Evolutionary conservation across 2,888 invertebrate species (phyloP), one percentile per base, ranked within the genome.

Genomic region (Sinopyrophorus schimmeli): DNA sequence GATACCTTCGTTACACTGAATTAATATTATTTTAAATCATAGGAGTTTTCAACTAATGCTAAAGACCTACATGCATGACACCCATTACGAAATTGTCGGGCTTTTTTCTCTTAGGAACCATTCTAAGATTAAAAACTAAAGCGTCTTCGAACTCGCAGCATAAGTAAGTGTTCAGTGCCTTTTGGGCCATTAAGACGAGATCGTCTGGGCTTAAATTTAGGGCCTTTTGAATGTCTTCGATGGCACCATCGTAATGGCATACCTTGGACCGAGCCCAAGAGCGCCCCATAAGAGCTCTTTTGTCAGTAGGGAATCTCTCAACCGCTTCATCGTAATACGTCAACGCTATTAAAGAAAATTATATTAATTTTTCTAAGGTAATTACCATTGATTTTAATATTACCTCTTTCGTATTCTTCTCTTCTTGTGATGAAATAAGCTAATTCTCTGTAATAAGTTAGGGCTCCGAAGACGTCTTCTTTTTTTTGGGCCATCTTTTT

Each of bases 261-360:
- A 77, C 74, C 66, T 81, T 80, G 1, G 77, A 75, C 15, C 77
- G 65, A 3, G 79, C 77, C 57, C 74, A 66, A 53, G 80, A 77
- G 30, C 81, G 71, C 0, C 80, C 81, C 18, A 80, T 70, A 14
- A 81, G 65, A 0, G 80, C 76, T 37, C 75, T 72, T 9, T 77
- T 76, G 59, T 81, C 80, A 18, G 73, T 54, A 2, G 72, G 72
- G 1, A 65, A 65, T 40, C 65, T 64, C 20, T 54, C 54, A 5
- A 71, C 47, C 1, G 72, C 70, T 46, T 63, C 57, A 52, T 71
- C 66, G 48, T 67, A 72, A 31, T 59, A 69, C 30, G 57, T 60
- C 17, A 71, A 53, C 7, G 72, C 69, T 67, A 49, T 12, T 55
- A 56, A 34, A 5, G 14, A 10, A 20, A 40, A 31, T 7, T 5